These are phyloP conservation scores for Tragelaphus strepsiceros DNA, from an alignment of 2,113 vertebrate species.

Conservation along the genomic window DNA sequence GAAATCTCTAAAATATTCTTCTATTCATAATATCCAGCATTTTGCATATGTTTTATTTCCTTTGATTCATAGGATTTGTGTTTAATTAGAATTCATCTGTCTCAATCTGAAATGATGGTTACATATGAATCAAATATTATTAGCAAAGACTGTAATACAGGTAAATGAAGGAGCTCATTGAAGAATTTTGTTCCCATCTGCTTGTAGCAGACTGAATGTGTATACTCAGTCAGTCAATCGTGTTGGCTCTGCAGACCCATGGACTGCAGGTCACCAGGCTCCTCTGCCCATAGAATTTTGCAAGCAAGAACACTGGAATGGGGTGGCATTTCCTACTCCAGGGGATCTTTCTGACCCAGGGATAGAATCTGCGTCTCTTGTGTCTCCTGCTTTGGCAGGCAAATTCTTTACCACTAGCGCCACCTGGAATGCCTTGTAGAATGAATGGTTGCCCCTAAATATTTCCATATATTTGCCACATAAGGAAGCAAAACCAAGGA, in stretches of 20 bases:
- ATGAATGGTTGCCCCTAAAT: not conserved
- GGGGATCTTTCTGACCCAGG: not conserved
- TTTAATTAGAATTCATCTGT: not conserved
- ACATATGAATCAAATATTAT: not conserved
- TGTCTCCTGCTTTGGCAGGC: not conserved
- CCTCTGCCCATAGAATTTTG: not conserved
- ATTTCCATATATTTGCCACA: not conserved
- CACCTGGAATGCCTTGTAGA: not conserved
- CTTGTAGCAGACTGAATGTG: not conserved
- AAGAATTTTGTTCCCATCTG: not conserved
- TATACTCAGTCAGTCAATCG: not conserved
- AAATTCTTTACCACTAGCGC: not conserved
- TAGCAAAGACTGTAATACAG: not conserved
- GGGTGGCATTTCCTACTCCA: not conserved
- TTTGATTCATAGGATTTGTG: not conserved
- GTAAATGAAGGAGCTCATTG: not conserved
- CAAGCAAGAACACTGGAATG: not conserved
- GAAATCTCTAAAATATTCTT: not conserved
- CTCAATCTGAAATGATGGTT: not conserved
- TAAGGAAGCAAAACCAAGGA: not conserved
- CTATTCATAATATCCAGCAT: not conserved
- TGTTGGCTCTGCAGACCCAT: not conserved
- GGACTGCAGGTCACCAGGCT: not conserved
- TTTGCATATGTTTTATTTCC: not conserved
- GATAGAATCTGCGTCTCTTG: not conserved